Percentiles rank a stretch among this genome's conserved stretches.
Conservation (phyloP, 2,888 invertebrate species). For the Drosophila kuntzei region DNA sequence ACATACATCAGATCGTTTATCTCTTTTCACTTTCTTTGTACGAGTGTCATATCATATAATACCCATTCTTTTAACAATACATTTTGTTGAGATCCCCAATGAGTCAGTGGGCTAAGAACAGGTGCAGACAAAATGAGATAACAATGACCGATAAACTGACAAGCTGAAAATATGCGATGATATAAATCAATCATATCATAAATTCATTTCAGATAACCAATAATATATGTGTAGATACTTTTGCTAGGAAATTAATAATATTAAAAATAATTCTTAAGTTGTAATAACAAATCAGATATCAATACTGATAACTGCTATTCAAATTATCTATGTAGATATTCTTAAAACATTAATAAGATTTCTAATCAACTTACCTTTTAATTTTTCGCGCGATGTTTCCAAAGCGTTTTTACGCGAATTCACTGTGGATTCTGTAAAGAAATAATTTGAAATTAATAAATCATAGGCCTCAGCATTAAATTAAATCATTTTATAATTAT, state of each 20-base stretch:
- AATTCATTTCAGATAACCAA: conserved; percentile 7
- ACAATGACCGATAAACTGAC: conserved; percentile 15
- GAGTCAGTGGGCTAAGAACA: conserved; percentile 23
- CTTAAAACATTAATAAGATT: background rate
- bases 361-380: conserved; percentile 65
- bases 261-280: background rate
- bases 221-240: background rate
- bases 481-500: conserved; percentile 1
- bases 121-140: conserved; percentile 17
- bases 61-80: background rate
- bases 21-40: conserved; percentile 20
- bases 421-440: conserved; percentile 77
- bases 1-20: background rate
- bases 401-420: conserved; percentile 79
- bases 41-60: background rate
- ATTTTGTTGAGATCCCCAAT: conserved; percentile 12
- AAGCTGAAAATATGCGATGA: conserved; percentile 6
- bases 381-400: conserved; percentile 78
- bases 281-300: background rate
- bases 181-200: conserved; percentile 33
- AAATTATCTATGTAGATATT: background rate
- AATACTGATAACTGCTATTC: background rate
- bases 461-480: background rate
- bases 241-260: background rate
- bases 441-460: conserved; percentile 8